phyloP scores from a whole-genome alignment of 2,888 invertebrate genomes.

The Ectemnius continuus region DNA sequence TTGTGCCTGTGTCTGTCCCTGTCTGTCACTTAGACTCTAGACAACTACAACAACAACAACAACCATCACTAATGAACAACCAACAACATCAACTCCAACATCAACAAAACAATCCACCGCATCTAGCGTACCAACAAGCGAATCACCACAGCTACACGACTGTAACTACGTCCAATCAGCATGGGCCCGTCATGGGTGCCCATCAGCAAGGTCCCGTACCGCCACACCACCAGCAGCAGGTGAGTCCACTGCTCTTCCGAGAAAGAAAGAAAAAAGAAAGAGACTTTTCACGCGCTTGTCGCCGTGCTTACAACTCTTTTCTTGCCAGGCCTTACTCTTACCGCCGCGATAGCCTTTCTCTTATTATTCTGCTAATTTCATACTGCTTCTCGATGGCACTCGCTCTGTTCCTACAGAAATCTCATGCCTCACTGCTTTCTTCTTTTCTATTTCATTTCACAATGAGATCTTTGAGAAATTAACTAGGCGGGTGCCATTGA shows the following conservation, averaged over 20 bases:
- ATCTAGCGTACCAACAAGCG: constrained; percentile 79
- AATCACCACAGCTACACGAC: constrained; percentile 78
- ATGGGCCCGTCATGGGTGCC: constrained; percentile 74
- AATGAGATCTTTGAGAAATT: not conserved
- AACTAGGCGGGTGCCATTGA: not conserved
- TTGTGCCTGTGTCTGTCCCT: constrained; percentile 79
- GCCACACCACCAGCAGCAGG: constrained; percentile 77
- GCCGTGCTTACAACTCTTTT: constrained; percentile 36
- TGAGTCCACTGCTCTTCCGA: constrained; percentile 69
- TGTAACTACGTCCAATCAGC: constrained; percentile 77
- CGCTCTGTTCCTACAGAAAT: not conserved
- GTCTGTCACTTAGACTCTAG: constrained; percentile 79
- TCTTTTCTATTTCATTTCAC: not conserved
- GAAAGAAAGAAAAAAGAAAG: not conserved
- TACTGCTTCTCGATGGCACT: not conserved
- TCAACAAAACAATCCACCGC: constrained; percentile 78
- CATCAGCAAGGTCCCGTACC: constrained; percentile 76
- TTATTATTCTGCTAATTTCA: constrained; percentile 3
- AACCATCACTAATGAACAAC: constrained; percentile 74
- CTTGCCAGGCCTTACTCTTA: constrained; percentile 19
- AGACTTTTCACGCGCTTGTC: constrained; percentile 45
- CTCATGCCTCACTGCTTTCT: not conserved
- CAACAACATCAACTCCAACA: constrained; percentile 75
- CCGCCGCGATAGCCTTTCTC: constrained; percentile 13
- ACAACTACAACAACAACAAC: constrained; percentile 76